Base-by-base conservation (phyloP, 2,113 vertebrate species). In the Microtus pennsylvanicus region DNA sequence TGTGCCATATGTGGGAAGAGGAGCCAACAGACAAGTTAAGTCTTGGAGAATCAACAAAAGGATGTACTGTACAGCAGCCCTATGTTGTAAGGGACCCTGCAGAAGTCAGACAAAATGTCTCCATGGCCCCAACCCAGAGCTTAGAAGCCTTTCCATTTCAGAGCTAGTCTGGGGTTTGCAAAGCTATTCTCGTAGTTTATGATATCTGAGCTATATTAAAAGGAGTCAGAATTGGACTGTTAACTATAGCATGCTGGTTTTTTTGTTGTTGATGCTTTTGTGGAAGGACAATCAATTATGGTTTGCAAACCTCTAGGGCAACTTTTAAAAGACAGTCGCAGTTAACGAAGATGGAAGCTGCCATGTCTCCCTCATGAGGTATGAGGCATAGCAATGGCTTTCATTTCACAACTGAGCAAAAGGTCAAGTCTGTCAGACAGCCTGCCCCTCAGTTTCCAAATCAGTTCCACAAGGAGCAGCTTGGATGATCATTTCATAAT, bases 281-380 rank as follows among this genome's bases (percentile, higher is more conserved):
- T 82, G 75, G 90, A 97, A 95, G 95, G 95, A 92, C 90, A 47
- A 96, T 96, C 93, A 85, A 97, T 94, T 87, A 28, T 21, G 35
- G 96, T 97, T 97, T 97, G 72, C 95, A 97, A 80, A 95, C 92
- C 42, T 95, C 93, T 96, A 97, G 97, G 97, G 55, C 69, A 93
- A 89, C 69, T 91, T 38, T 70, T 69, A 70, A 70, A 94, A 95
- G 85, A 92, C 65, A 92, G 52, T 0, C 47, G 17, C 26, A 26
- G 28, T 83, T 47, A 92, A 89, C 90, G 65, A 65, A 93, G 81
- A 94, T 5, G 85, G 93, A 92, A 92, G 63, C 47, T 81, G 77
- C 83, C 85, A 7, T 33, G 75, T 72, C 85, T 96, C 90, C 67
- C 90, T 30, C 30, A 87, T 38, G 91, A 90, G 45, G 58, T 58